These are phyloP conservation scores for Tetragonisca angustula DNA, from an alignment of 2,888 invertebrate genomes.

Conservation along the genomic window DNA sequence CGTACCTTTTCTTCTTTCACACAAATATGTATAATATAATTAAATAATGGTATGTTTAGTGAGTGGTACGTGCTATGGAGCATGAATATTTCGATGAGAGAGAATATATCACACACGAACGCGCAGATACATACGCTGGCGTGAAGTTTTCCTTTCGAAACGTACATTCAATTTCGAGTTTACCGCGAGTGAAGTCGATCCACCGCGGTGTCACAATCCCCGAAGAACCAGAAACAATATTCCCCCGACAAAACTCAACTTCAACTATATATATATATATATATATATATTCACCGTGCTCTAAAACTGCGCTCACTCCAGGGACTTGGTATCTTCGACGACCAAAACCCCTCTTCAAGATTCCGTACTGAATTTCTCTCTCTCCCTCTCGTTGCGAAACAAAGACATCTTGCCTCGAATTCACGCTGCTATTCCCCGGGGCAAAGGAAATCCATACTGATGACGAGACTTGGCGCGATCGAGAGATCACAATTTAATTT, in stretches of 20 bases:
- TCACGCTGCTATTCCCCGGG: conserved; percentile 25
- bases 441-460: conserved; percentile 18
- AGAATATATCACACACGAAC: background rate
- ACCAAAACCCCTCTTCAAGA: background rate
- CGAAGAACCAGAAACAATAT: conserved; percentile 11
- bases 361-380: background rate
- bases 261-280: background rate
- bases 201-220: background rate
- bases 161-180: background rate
- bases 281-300: background rate
- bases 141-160: background rate
- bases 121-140: too few species aligned
- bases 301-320: background rate
- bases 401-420: conserved; percentile 31
- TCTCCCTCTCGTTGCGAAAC: background rate
- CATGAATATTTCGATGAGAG: background rate
- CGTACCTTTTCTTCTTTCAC: too few species aligned
- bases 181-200: background rate
- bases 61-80: background rate
- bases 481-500: background rate
- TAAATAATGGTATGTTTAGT: background rate
- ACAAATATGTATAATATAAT: too few species aligned
- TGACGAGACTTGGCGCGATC: background rate
- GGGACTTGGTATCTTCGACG: conserved; percentile 6
- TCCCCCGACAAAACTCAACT: background rate